Evolutionary conservation across 2,888 invertebrate species (phyloP), one percentile per base, ranked within the genome.

Genomic region (Serripes groenlandicus): DNA sequence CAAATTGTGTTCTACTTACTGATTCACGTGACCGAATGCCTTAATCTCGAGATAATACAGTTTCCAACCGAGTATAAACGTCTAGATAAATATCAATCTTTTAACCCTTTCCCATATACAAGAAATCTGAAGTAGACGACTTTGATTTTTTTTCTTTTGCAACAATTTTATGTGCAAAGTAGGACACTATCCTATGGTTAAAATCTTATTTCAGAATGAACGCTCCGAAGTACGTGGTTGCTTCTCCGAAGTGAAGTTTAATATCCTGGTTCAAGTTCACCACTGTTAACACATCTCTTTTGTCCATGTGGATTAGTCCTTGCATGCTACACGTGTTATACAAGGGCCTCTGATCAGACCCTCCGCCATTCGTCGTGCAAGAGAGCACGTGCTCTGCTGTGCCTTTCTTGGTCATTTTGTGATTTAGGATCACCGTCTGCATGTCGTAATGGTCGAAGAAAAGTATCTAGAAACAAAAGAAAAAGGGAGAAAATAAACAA

Each of bases 211-310:
- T 69, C n/a, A 81, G 35, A 4, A 81, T 26, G 26, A 81, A 60
- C 3, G 60, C 81, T 32, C 81, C 81, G 56, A 81, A 73, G n/a
- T 69, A 81, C 11, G 81, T 77, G 9, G 71, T 73, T 3, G 70
- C 58, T 23, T 34, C 26, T 28, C n/a, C 52, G 28, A 81, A 26
- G 32, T 81, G 68, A 7, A 81, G 37, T 28, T 28, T 58, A 15
- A 73, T 60, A 30, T 73, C 66, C 28, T 23, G 34, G 30, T 73
- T 42, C 0, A 49, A 49, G 3, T 62, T 52, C 26, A 77, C 60
- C 0, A 81, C n/a, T 28, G 60, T 60, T 9, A 81, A 23, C 30
- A 62, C 52, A 37, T 81, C 81, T 23, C 52, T 49, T 30, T 73
- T 74, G 1, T 76, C 34, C 0, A 81, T 52, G 26, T 23, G 54